Conservation (phyloP, 2,888 invertebrate genomes). For the Pyrrhia umbra region DNA sequence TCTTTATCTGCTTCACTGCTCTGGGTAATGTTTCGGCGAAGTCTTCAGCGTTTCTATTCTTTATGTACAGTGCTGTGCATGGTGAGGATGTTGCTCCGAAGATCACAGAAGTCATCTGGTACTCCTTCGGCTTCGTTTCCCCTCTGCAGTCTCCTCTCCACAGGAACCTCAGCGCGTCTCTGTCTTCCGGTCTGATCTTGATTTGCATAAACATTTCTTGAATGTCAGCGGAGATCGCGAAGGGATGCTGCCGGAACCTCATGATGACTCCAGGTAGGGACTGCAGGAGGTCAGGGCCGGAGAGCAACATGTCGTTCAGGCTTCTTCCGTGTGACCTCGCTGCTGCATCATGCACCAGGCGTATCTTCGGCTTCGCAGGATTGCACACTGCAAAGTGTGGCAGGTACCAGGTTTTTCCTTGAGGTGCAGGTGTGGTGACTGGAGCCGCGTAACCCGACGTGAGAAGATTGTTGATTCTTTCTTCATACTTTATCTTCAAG, state of each 20-base stretch:
- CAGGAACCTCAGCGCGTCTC: neutral
- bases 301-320: neutral
- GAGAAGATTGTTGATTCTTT: neutral
- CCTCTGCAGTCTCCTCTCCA: neutral
- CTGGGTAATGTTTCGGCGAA: neutral
- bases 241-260: neutral
- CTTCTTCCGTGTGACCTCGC: neutral
- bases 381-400: neutral
- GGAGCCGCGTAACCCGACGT: neutral
- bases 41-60: neutral
- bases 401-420: neutral
- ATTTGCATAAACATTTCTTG: conserved; percentile 3
- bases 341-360: neutral
- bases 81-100: neutral
- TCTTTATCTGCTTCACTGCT: neutral
- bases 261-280: neutral
- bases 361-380: neutral
- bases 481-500: too few relatives aligned
- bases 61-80: neutral
- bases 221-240: neutral
- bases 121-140: neutral
- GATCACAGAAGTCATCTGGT: neutral
- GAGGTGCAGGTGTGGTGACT: neutral
- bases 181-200: neutral
- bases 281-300: neutral